Base-by-base conservation (phyloP, 2,113 vertebrate species). In the Seriola aureovittata region DNA sequence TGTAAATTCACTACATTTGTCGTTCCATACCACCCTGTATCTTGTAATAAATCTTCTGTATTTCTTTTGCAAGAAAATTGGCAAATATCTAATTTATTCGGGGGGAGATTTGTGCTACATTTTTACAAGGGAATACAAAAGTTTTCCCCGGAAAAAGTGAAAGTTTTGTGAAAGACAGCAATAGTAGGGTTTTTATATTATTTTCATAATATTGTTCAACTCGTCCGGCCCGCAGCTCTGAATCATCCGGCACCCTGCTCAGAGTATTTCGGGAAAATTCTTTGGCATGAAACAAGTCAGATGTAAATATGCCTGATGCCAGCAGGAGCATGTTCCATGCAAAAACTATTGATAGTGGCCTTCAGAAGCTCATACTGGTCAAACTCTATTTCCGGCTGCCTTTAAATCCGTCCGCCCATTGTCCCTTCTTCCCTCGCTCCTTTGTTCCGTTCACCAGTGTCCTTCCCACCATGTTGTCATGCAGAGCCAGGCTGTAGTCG, bases 391-490 rank as follows among this genome's bases (percentile, higher is more conserved):
- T 82, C 73, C 25, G 34, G 75, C 78, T 42, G 59, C 58, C 70
- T 73, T 81, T 76, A 68, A 69, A 64, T 55, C 71, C 70, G 57
- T 80, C 59, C 70, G 52, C 78, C 63, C 66, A 25, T 60, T 55
- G 68, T 80, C 70, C 83, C 60, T 46, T 10, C 65, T 71, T 76
- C 67, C 75, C 67, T 71, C 40, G 70, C 67, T 75, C 36, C 83
- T 82, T 81, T 80, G 73, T 80, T 81, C 67, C 13, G 4, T 81
- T 70, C 67, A 66, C 80, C 72, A 42, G 54, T 72, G 74, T 83
- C 81, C 88, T 85, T 78, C 77, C 72, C 84, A 76, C 88, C 83
- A 40, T 32, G 88, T 91, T 91, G 89, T 92, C 91, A 91, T 80
- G 85, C 90, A 82, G 86, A 80, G 88, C 81, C 88, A 81, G 85